Conservation (phyloP, 2,797 vertebrate species). For the Balearica regulorum region DNA sequence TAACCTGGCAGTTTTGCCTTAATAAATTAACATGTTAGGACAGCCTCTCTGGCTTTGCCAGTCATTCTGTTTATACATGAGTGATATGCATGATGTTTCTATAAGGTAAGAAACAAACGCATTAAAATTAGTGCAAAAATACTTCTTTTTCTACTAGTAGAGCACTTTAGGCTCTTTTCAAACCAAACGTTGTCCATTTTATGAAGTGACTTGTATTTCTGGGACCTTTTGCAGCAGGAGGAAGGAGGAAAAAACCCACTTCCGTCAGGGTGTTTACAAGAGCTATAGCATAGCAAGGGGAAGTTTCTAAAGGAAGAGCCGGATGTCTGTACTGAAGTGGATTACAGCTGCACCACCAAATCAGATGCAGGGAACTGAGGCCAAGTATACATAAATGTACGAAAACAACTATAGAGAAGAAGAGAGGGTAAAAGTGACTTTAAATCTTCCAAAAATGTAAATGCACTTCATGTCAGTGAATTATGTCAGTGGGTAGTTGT, state of each 20-base stretch:
- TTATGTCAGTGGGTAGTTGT: neutral
- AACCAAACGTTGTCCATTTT: neutral
- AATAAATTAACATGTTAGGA: neutral
- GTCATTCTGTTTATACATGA: slow-evolving; percentile 25
- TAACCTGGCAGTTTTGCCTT: neutral
- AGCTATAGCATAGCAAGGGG: slow-evolving; percentile 44
- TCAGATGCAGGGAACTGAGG: neutral
- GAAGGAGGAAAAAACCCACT: slow-evolving; percentile 40
- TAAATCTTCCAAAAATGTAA: neutral
- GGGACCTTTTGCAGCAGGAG: slow-evolving; percentile 5
- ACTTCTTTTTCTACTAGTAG: neutral
- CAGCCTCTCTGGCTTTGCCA: neutral
- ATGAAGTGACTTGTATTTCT: neutral
- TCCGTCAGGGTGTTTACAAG: slow-evolving; percentile 28
- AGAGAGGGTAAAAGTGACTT: neutral
- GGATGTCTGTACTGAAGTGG: slow-evolving; percentile 53
- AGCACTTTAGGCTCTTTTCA: neutral
- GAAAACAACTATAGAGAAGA: neutral
- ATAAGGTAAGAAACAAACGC: neutral
- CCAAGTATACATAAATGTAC: neutral
- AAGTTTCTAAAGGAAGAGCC: slow-evolving; percentile 61
- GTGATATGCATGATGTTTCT: neutral
- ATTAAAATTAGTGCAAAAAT: neutral
- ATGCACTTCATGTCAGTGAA: neutral
- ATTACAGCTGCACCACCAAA: slow-evolving; percentile 27